Evolutionary conservation across 2,888 invertebrate species (phyloP).

Genomic region (Apocheima hispidaria): DNA sequence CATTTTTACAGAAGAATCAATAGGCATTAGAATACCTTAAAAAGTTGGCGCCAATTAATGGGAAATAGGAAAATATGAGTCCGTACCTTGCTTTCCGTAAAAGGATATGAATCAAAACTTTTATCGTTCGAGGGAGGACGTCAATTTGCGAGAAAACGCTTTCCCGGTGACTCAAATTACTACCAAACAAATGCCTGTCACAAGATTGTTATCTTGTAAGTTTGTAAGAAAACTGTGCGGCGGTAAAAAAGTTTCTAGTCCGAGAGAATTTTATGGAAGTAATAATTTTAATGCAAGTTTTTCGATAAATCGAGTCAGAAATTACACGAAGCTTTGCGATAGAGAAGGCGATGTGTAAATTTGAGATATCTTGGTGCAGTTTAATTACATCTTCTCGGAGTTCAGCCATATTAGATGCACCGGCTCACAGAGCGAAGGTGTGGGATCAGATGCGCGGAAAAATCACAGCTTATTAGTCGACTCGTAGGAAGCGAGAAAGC

Average conservation of each 20-base stretch:
- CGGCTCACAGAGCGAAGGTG: slow-evolving; percentile 13
- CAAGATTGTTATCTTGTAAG: slow-evolving; percentile 69
- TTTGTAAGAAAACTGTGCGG: slow-evolving; percentile 65
- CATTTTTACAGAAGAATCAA: neutral
- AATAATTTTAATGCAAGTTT: slow-evolving; percentile 44
- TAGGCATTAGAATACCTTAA: neutral
- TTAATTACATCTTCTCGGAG: slow-evolving; percentile 53
- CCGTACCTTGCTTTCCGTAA: slow-evolving; percentile 42
- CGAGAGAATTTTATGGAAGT: slow-evolving; percentile 42
- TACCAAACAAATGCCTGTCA: slow-evolving; percentile 75
- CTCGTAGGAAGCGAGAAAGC: slow-evolving; percentile 58
- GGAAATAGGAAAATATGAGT: slow-evolving; percentile 32
- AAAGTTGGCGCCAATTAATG: slow-evolving; percentile 4
- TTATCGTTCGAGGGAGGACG: slow-evolving; percentile 69
- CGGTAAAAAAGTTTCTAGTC: slow-evolving; percentile 54
- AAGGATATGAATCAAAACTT: slow-evolving; percentile 74
- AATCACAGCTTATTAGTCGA: slow-evolving; percentile 79
- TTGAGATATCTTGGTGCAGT: slow-evolving; percentile 44
- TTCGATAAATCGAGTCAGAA: slow-evolving; percentile 20
- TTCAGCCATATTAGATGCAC: slow-evolving; percentile 29
- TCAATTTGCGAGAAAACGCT: slow-evolving; percentile 75
- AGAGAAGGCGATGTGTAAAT: slow-evolving; percentile 40
- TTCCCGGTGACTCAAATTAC: slow-evolving; percentile 70
- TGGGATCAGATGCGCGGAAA: slow-evolving; percentile 76
- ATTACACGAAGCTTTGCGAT: slow-evolving; percentile 21